phyloP scores from a whole-genome alignment of 37 sponge, comb jelly and placozoan species.

The Agelas oroides region DNA sequence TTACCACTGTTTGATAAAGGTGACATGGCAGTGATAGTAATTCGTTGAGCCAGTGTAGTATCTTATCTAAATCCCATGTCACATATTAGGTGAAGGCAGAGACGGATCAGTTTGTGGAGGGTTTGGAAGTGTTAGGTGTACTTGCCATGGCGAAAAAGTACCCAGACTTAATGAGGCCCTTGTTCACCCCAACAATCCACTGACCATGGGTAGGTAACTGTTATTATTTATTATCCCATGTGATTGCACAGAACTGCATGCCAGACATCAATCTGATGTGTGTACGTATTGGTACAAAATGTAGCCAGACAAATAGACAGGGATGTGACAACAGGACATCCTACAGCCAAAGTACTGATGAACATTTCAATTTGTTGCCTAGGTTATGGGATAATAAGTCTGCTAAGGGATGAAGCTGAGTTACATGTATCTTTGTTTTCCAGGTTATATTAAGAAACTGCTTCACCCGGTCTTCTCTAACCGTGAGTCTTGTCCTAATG shows the following conservation, averaged over 20 bases:
- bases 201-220: background rate
- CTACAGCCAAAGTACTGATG: no score
- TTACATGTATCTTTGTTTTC: no score
- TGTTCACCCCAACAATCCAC: background rate
- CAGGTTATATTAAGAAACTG: background rate
- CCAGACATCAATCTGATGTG: no score
- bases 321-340: no score
- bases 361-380: no score
- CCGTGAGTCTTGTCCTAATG: background rate
- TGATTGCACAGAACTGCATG: no score
- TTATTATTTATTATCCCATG: no score
- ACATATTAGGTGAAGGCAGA: conserved; percentile 23
- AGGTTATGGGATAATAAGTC: no score
- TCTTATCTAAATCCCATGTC: no score
- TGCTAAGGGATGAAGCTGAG: no score
- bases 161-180: conserved; percentile 20
- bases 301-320: no score
- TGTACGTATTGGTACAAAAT: no score
- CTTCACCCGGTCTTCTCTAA: background rate
- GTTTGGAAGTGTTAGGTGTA: conserved; percentile 6
- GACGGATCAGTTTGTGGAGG: conserved; percentile 35
- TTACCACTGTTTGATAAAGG: conserved; percentile 3
- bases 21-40: background rate
- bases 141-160: background rate
- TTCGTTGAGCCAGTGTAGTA: background rate